These are phyloP conservation scores for Hypena proboscidalis DNA, from an alignment of 2,888 invertebrate species.

Conservation along the genomic window DNA sequence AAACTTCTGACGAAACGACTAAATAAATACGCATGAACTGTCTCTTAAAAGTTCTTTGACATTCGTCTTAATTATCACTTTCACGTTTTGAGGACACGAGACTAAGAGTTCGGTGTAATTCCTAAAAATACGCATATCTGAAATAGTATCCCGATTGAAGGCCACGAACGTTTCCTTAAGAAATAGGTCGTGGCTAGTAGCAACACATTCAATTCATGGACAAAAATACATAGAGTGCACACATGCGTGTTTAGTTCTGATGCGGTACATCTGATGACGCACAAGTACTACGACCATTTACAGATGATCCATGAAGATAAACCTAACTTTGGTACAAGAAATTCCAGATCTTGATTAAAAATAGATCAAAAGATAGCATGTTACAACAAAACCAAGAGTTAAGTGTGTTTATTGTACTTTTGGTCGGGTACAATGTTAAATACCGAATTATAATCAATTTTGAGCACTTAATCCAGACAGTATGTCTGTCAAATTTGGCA, in stretches of 20 bases:
- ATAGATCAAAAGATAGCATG: no score
- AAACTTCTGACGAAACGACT: no score
- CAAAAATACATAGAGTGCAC: constrained; percentile 39
- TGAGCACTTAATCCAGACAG: no score
- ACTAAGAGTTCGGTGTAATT: constrained; percentile 6
- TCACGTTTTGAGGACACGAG: constrained; percentile 8
- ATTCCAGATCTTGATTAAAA: no score
- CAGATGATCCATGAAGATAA: no score
- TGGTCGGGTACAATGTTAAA: no score
- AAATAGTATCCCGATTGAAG: constrained; percentile 18
- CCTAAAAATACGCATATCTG: constrained; percentile 17
- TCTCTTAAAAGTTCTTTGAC: constrained; percentile 10
- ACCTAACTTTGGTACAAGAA: not conserved
- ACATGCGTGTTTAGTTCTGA: constrained; percentile 27
- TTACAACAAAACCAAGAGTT: no score
- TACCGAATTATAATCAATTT: no score
- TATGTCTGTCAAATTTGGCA: no score
- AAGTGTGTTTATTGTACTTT: no score
- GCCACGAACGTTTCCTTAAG: constrained; percentile 23
- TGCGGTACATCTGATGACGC: constrained; percentile 35
- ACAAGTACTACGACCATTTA: no score
- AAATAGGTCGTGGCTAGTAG: constrained; percentile 35
- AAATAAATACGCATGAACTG: not conserved
- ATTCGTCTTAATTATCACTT: constrained; percentile 4
- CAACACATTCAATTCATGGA: constrained; percentile 26